These are phyloP conservation scores for Sesamia nonagrioides DNA, from an alignment of 1,140 invertebrate genomes.

Conservation along the genomic window DNA sequence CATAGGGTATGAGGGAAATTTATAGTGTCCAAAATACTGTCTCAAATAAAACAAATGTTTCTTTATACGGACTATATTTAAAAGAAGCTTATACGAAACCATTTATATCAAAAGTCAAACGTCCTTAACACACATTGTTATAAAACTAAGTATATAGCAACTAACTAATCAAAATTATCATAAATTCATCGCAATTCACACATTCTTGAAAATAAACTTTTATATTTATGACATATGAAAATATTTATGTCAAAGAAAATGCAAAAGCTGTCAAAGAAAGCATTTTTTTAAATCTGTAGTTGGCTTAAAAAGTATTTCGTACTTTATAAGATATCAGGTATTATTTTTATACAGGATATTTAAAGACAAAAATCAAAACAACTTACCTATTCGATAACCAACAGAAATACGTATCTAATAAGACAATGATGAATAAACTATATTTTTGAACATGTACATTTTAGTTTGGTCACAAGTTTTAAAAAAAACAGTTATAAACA, in stretches of 20 bases:
- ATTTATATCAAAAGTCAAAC: conserved; percentile 31
- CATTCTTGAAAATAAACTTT: conserved; percentile 21
- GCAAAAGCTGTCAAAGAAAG: conserved; percentile 22
- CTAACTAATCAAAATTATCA: conserved; percentile 69
- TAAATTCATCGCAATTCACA: conserved; percentile 28
- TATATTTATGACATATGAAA: conserved; percentile 9
- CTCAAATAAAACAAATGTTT: conserved; percentile 50
- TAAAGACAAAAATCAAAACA: not conserved
- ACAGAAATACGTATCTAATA: not conserved
- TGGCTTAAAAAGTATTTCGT: not conserved
- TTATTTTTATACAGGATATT: not conserved
- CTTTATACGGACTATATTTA: conserved; percentile 60
- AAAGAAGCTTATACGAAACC: conserved; percentile 49
- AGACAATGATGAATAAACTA: not conserved
- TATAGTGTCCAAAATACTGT: no score
- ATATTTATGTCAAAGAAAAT: no score
- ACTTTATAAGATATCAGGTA: not conserved
- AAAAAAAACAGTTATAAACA: not conserved
- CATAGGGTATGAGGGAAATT: no score
- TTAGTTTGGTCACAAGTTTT: not conserved
- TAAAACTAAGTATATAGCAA: conserved; percentile 75
- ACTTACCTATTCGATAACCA: conserved; percentile 5
- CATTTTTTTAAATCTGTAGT: conserved; percentile 5
- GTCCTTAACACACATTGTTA: conserved; percentile 66
- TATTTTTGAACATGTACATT: not conserved